These are phyloP conservation scores for Pterocles orientalis DNA, from an alignment of 2,113 vertebrate species.

Conservation along the genomic window DNA sequence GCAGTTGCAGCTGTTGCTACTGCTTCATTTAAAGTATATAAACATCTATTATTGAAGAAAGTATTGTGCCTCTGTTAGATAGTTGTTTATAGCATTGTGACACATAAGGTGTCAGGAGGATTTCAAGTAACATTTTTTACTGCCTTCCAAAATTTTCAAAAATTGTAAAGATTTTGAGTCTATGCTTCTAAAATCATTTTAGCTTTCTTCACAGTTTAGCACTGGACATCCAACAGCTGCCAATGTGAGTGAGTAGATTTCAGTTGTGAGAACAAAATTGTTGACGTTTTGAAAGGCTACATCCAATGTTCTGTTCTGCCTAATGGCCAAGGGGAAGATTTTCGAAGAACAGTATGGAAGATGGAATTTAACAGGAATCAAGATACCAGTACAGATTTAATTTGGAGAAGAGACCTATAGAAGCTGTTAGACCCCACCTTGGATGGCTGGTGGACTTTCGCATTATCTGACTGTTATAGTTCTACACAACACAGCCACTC, in stretches of 20 bases:
- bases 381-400: neutral
- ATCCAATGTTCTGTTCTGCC: neutral
- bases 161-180: neutral
- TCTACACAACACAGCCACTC: no score
- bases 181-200: neutral
- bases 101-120: neutral
- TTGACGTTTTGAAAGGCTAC: neutral
- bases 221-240: neutral
- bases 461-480: neutral
- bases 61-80: neutral
- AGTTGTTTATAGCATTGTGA: neutral
- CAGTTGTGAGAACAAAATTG: neutral
- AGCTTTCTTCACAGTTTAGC: neutral
- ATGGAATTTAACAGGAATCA: neutral
- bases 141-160: neutral
- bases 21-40: neutral
- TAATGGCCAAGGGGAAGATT: neutral
- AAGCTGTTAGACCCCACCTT: neutral
- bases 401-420: neutral
- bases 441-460: neutral
- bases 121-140: neutral
- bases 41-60: neutral
- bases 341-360: neutral
- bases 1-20: neutral
- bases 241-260: neutral